Evolutionary conservation across 2,888 invertebrate species (phyloP).

Genomic region (Abscondita cerata): DNA sequence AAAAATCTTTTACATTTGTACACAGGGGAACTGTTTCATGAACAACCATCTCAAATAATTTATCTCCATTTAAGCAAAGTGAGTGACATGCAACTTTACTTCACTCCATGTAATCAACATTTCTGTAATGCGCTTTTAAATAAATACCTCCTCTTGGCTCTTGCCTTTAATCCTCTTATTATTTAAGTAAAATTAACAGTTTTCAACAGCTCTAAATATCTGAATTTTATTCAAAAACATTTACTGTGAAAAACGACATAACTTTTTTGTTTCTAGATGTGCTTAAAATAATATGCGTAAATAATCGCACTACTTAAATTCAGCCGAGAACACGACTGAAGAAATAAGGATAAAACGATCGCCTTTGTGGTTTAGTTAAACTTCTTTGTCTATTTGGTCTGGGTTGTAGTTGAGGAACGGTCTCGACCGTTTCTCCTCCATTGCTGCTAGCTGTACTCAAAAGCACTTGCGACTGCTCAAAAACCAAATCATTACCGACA

Average conservation of each 20-base stretch:
- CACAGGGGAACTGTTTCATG: no score
- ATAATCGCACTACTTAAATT: slow-evolving; percentile 28
- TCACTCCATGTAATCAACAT: no score
- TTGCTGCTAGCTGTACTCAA: slow-evolving; percentile 32
- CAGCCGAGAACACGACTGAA: slow-evolving; percentile 63
- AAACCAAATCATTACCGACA: slow-evolving; percentile 23
- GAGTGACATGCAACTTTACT: no score
- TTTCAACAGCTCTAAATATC: no score
- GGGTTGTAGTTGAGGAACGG: slow-evolving; percentile 50
- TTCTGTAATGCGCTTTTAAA: no score
- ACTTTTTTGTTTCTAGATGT: slow-evolving; percentile 22
- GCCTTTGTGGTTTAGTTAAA: slow-evolving; percentile 59
- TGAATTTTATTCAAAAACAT: no score
- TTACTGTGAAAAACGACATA: not conserved
- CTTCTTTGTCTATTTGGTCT: slow-evolving; percentile 61
- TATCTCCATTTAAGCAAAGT: no score
- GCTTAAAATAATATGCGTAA: slow-evolving; percentile 14
- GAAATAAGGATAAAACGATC: slow-evolving; percentile 64
- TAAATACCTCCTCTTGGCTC: no score
- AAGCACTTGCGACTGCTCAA: slow-evolving; percentile 19
- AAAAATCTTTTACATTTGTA: not conserved
- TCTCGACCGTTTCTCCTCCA: slow-evolving; percentile 43
- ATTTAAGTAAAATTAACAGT: no score
- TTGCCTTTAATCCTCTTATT: no score
- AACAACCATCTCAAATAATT: no score